Evolutionary conservation across 2,113 vertebrate species (phyloP), one percentile per base, ranked within the genome.

Genomic region (Gobius niger): DNA sequence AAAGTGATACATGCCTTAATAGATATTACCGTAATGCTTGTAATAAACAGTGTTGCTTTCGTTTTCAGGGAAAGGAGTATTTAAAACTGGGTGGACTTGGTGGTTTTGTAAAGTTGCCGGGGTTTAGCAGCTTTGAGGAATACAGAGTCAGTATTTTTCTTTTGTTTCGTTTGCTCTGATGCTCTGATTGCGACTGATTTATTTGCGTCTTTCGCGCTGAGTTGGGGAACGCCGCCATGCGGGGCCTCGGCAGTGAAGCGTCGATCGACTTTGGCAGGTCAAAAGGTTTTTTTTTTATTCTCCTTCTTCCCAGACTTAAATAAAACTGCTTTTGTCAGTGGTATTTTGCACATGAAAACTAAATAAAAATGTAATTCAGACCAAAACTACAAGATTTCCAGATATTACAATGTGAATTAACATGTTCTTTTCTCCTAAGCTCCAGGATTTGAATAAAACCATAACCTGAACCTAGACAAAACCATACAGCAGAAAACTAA

Each of bases 171-270:
- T 19, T n/a, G 1, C 7, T 52, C n/a, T n/a, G n/a, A n/a, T 50
- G 4, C 34, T 46, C 10, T 46, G 70, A 69, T 75, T 44, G 24
- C 24, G 5, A 34, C 24, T 0, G 72, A 18, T 44, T 47, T 8
- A 0, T 19, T 40, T 11, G 47, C 46, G 57, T 87, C 81, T 86
- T 70, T 82, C 79, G 83, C 84, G 68, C 85, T 88, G 89, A 92
- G 89, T 84, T 89, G 90, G 82, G 85, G 66, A 65, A 34, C 24
- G 3, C 24, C 75, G 78, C 63, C 65, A 62, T 2, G 44, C 65
- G 80, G 67, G 68, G 8, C 67, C 83, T 86, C 87, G 76, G 88
- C 81, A 66, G 80, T 92, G 88, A 91, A 34, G 88, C 87, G 81
- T 77, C 47, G 78, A 80, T 40, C 47, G 82, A 83, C 42, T 61